Evolutionary conservation across 2,888 invertebrate genomes (phyloP).

Genomic region (Tetranychus truncatus): DNA sequence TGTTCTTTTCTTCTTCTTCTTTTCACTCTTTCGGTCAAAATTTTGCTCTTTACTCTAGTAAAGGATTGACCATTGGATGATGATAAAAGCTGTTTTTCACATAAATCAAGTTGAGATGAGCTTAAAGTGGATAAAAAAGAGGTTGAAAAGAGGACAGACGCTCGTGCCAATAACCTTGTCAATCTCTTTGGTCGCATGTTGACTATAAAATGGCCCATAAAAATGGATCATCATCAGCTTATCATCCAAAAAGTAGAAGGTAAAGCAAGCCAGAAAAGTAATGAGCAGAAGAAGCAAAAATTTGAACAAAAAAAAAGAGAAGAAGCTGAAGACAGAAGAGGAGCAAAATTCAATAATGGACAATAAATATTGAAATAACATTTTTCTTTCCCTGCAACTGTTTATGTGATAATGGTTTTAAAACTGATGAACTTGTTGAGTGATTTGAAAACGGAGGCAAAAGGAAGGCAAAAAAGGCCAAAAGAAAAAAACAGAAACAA

Average conservation of each 20-base stretch:
- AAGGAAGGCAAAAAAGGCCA: too few relatives aligned
- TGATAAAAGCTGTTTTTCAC: too few relatives aligned
- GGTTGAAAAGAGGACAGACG: background rate
- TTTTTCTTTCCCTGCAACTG: too few relatives aligned
- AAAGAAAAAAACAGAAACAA: too few relatives aligned
- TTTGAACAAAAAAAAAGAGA: background rate
- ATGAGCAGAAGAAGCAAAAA: background rate
- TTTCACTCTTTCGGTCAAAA: too few relatives aligned
- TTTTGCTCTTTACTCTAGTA: too few relatives aligned
- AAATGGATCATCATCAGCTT: background rate
- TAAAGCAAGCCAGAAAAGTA: background rate
- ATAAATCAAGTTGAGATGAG: background rate
- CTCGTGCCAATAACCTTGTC: background rate
- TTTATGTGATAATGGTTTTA: too few relatives aligned
- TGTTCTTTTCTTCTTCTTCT: too few relatives aligned
- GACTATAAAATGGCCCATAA: background rate
- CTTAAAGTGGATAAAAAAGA: background rate
- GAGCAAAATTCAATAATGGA: background rate
- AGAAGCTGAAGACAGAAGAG: background rate
- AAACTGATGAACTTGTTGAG: too few relatives aligned
- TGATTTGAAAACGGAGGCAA: too few relatives aligned
- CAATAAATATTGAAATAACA: too few relatives aligned
- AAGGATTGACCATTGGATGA: too few relatives aligned
- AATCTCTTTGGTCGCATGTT: background rate
- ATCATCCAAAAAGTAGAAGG: background rate